phyloP scores from a whole-genome alignment of 2,888 invertebrate genomes.

The Boloria euphrosyne region DNA sequence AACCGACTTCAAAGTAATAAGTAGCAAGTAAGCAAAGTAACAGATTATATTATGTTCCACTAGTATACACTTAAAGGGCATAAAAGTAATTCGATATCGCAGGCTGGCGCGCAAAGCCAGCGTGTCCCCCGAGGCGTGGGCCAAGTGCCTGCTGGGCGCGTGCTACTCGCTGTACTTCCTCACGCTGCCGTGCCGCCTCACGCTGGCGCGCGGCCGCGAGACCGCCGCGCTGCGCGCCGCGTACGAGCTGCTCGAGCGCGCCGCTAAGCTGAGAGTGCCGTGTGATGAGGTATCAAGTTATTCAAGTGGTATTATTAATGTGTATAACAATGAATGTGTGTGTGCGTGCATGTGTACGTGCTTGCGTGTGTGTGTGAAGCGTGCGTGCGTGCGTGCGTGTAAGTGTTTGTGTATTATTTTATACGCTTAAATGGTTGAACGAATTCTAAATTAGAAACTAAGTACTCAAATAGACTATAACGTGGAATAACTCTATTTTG shows the following conservation, averaged over 20 bases:
- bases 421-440: background rate
- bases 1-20: too few relatives aligned
- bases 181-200: slow-evolving; percentile 93
- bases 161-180: slow-evolving; percentile 98
- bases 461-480: too few relatives aligned
- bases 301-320: too few relatives aligned
- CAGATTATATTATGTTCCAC: too few relatives aligned
- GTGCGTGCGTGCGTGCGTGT: too few relatives aligned
- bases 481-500: too few relatives aligned
- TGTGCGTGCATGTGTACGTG: too few relatives aligned
- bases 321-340: background rate
- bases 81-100: slow-evolving; percentile 8
- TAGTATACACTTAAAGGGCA: too few relatives aligned
- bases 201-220: slow-evolving; percentile 86
- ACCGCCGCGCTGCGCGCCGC: slow-evolving; percentile 90
- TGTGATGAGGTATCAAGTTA: slow-evolving; percentile 91
- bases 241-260: slow-evolving; percentile 92
- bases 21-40: too few relatives aligned
- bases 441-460: too few relatives aligned
- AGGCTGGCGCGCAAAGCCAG: slow-evolving; percentile 83
- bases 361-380: too few relatives aligned
- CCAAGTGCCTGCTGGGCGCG: slow-evolving; percentile 92
- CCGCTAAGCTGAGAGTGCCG: slow-evolving; percentile 92
- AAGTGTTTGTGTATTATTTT: background rate
- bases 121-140: slow-evolving; percentile 93